Evolutionary conservation across 2,113 vertebrate genomes (phyloP).

Genomic region (Mustela lutreola): DNA sequence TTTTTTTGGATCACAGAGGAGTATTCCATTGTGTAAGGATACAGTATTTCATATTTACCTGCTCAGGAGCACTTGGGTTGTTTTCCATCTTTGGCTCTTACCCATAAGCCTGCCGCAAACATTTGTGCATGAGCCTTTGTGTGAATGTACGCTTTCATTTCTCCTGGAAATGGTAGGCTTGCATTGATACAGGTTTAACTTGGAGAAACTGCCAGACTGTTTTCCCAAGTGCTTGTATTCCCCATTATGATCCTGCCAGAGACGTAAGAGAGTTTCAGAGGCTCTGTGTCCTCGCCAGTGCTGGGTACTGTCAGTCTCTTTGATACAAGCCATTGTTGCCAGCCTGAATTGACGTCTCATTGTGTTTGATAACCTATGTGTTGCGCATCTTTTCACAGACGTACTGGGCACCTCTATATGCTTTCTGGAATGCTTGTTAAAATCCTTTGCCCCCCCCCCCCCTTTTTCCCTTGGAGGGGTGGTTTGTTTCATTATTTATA

Average conservation of each 20-base stretch:
- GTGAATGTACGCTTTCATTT: rapidly evolving
- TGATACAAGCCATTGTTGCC: background rate
- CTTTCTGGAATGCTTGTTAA: background rate
- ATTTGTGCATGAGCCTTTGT: background rate
- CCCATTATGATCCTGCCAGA: too few species aligned
- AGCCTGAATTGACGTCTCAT: too few species aligned
- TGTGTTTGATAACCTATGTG: background rate
- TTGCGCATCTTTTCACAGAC: background rate
- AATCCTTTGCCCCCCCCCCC: background rate
- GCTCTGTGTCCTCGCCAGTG: rapidly evolving
- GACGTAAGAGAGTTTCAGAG: background rate
- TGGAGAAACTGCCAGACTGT: background rate
- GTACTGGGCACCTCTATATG: background rate
- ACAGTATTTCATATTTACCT: background rate
- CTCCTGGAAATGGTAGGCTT: background rate
- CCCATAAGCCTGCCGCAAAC: background rate
- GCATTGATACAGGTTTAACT: background rate
- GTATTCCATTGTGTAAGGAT: background rate
- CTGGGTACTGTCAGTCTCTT: background rate
- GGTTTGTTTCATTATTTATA: background rate
- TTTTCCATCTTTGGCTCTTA: background rate
- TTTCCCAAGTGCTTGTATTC: too few species aligned
- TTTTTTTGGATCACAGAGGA: background rate
- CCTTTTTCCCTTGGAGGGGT: background rate
- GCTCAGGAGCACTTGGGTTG: background rate